Conservation (phyloP, 2,888 invertebrate genomes). For the Nephrotoma appendiculata region DNA sequence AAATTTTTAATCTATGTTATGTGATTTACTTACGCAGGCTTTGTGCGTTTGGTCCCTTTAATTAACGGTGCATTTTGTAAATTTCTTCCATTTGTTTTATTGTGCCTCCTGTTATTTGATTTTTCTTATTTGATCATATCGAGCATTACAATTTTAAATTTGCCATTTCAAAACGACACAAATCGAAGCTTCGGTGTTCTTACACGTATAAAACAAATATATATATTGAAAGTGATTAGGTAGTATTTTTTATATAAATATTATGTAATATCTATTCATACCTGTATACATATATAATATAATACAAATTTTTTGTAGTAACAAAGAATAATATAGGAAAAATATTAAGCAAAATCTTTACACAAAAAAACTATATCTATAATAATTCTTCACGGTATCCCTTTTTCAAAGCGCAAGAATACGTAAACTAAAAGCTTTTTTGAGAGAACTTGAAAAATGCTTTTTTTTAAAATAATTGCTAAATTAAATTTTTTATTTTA, state of each 20-base stretch:
- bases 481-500: not conserved
- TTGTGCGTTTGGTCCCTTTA: no score
- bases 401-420: not conserved
- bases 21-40: no score
- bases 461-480: not conserved
- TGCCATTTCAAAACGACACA: no score
- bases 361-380: not conserved
- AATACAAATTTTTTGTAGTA: not conserved
- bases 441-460: not conserved
- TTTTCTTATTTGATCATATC: no score
- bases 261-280: not conserved
- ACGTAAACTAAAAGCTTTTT: not conserved
- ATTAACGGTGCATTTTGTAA: no score
- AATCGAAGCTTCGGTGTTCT: no score
- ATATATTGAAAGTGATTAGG: not conserved
- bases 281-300: not conserved
- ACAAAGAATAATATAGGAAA: not conserved
- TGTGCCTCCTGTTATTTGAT: no score
- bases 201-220: not conserved
- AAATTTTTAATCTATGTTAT: no score
- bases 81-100: no score
- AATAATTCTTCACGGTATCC: not conserved
- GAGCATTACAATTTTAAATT: no score
- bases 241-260: not conserved
- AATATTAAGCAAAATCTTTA: not conserved